phyloP scores from a whole-genome alignment of 1,140 invertebrate species.

The Zophobas morio region DNA sequence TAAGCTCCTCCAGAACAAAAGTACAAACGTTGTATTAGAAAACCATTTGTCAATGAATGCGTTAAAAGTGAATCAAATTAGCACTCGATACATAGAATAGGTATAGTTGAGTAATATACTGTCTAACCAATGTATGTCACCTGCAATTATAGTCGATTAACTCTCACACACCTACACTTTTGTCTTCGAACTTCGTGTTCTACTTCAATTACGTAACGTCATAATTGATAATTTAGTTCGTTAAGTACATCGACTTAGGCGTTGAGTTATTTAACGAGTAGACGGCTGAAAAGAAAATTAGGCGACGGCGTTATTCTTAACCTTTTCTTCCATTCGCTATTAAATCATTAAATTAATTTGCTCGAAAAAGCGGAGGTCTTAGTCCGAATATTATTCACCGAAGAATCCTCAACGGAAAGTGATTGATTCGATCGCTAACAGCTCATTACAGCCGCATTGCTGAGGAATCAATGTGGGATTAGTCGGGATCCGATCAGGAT shows the following conservation, averaged over 20 bases:
- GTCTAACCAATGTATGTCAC: no score
- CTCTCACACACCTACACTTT: background rate
- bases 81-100: no score
- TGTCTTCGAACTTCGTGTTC: conserved; percentile 4
- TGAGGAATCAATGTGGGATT: conserved; percentile 41
- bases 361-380: conserved; percentile 30
- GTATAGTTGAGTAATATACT: no score
- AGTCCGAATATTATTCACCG: conserved; percentile 32
- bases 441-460: conserved; percentile 39
- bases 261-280: background rate
- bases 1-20: no score
- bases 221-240: conserved; percentile 14
- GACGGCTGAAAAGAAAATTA: conserved; percentile 15
- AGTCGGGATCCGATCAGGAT: conserved; percentile 39
- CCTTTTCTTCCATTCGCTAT: conserved; percentile 26
- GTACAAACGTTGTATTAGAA: no score
- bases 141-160: no score
- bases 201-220: conserved; percentile 12
- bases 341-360: conserved; percentile 41
- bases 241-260: conserved; percentile 7
- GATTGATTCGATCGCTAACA: conserved; percentile 42
- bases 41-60: no score
- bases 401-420: conserved; percentile 35
- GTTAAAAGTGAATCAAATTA: no score
- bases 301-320: conserved; percentile 31